Conservation (phyloP, 1,140 invertebrate species). For the Chrysoperla carnea region DNA sequence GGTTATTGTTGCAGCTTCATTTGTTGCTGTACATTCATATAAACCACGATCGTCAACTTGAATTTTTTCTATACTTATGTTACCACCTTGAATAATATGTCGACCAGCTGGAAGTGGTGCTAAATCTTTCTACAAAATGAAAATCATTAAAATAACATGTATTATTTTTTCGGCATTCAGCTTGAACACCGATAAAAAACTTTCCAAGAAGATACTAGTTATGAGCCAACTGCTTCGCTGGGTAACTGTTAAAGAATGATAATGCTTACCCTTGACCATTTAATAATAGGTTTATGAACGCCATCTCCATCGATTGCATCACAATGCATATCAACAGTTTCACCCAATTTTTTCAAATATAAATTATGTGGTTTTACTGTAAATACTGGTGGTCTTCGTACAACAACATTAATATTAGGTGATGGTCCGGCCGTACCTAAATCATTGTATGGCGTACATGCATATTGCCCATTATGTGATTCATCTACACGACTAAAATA, state of each 20-base stretch:
- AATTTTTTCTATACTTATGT: constrained; percentile 69
- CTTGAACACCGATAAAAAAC: no score
- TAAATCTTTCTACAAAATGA: constrained; percentile 48
- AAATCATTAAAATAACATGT: not conserved
- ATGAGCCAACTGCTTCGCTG: not conserved
- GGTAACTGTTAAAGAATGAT: no score
- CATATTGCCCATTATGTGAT: constrained; percentile 62
- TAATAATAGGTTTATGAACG: constrained; percentile 55
- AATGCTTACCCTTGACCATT: constrained; percentile 78
- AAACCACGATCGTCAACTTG: constrained; percentile 74
- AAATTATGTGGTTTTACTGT: constrained; percentile 56
- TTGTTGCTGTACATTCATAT: constrained; percentile 82
- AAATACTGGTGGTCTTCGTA: constrained; percentile 69
- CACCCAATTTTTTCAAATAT: constrained; percentile 66
- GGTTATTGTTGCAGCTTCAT: constrained; percentile 81
- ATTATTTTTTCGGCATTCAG: no score
- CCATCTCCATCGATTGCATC: constrained; percentile 55
- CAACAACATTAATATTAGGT: constrained; percentile 70
- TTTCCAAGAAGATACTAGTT: no score
- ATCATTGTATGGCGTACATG: constrained; percentile 82
- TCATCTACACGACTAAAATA: constrained; percentile 66
- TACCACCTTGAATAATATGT: constrained; percentile 54
- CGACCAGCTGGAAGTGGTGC: constrained; percentile 47
- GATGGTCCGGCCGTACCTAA: constrained; percentile 74
- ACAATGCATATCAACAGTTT: constrained; percentile 68